Conservation (phyloP, 2,888 invertebrate genomes). For the Adelognathus sp. region DNA sequence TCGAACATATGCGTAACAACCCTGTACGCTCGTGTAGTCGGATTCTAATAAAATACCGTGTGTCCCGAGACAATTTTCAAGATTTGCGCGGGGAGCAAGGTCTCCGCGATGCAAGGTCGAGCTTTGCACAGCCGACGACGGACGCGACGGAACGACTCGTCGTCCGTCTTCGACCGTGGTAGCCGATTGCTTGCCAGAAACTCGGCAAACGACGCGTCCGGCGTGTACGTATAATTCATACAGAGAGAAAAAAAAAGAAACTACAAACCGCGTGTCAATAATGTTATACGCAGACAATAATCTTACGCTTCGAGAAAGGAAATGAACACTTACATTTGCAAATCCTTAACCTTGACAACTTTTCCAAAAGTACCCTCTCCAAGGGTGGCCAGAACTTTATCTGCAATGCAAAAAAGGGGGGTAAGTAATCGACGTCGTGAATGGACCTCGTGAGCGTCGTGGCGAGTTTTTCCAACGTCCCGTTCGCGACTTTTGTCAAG, state of each 20-base stretch:
- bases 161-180: background rate
- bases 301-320: no score
- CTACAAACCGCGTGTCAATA: slow-evolving; percentile 13
- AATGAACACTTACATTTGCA: slow-evolving; percentile 92
- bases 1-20: no score
- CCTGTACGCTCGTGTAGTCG: no score
- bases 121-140: slow-evolving; percentile 17
- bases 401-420: slow-evolving; percentile 89
- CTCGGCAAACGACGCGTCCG: slow-evolving; percentile 41
- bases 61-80: background rate
- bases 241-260: background rate
- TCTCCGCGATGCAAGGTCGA: slow-evolving; percentile 33
- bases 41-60: background rate
- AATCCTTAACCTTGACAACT: slow-evolving; percentile 99
- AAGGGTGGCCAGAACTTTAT: slow-evolving; percentile 98
- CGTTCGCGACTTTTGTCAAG: slow-evolving; percentile 31
- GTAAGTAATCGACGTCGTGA: slow-evolving; percentile 67
- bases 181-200: slow-evolving; percentile 32
- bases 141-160: slow-evolving; percentile 4
- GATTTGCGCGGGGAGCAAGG: background rate
- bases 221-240: background rate
- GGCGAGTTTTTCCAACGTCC: slow-evolving; percentile 21
- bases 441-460: slow-evolving; percentile 70
- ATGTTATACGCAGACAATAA: no score
- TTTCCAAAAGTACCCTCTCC: slow-evolving; percentile 99